Evolutionary conservation across 2,888 invertebrate genomes (phyloP).

Genomic region (Lysandra bellargus): DNA sequence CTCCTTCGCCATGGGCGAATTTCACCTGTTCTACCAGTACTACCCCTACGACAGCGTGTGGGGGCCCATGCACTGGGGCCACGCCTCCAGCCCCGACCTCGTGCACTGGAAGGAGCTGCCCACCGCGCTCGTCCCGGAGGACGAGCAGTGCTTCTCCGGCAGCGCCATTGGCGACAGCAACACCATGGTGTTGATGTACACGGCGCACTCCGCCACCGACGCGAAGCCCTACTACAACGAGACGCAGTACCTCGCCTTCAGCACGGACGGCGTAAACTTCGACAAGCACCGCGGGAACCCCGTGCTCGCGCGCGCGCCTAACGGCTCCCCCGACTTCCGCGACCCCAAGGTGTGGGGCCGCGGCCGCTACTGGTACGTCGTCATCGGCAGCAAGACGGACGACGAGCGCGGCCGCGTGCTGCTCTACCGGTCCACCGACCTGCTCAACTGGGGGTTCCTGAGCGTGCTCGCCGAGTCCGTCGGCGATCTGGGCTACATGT

Average conservation of each 20-base stretch:
- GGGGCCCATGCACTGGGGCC: conserved; percentile 81
- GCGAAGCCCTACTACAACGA: conserved; percentile 57
- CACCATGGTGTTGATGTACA: conserved; percentile 64
- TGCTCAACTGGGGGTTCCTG: conserved; percentile 65
- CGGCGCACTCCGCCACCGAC: conserved; percentile 53
- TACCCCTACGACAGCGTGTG: conserved; percentile 70
- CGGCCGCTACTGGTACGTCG: conserved; percentile 65
- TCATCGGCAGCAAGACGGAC: conserved; percentile 64
- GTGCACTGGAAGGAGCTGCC: conserved; percentile 73
- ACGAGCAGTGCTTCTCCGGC: conserved; percentile 72
- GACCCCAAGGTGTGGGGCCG: conserved; percentile 75
- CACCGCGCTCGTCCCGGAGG: conserved; percentile 71
- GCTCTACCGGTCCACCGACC: conserved; percentile 65
- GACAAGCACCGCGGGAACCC: conserved; percentile 68
- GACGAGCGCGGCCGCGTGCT: conserved; percentile 63
- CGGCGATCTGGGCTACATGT: conserved; percentile 68
- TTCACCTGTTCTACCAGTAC: conserved; percentile 78
- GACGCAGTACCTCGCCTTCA: conserved; percentile 66
- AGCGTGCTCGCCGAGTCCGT: conserved; percentile 62
- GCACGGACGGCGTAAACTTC: conserved; percentile 66
- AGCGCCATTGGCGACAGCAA: conserved; percentile 67
- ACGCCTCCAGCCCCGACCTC: conserved; percentile 67
- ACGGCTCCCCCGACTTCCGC: conserved; percentile 68
- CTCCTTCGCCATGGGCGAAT: conserved; percentile 71
- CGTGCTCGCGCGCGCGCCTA: conserved; percentile 58